Evolutionary conservation across 2,888 invertebrate species (phyloP), one percentile per base, ranked within the genome.

Genomic region (Coenonympha glycerion): DNA sequence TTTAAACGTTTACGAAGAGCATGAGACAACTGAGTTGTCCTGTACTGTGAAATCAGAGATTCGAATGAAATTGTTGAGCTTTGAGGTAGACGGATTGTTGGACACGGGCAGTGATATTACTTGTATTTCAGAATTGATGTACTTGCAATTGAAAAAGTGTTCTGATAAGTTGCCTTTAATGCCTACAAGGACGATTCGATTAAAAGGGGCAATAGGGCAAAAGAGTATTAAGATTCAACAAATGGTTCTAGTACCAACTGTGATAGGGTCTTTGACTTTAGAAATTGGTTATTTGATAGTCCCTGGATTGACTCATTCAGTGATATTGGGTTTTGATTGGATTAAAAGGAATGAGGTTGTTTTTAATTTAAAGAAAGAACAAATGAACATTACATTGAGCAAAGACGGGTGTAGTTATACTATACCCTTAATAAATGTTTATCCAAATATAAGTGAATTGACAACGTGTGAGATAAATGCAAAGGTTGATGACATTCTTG

Each of bases 101-200:
- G 59, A 59, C n/a, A 57, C 56, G 0, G 59, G 55, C 0, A 57
- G 59, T 42, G 53, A 59, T 22, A 44, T 57, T 0, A 59, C 56
- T 3, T 54, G 56, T 34, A 50, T 58, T 0, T 55, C 59, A 0
- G 47, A 48, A 3, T 11, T 18, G 9, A 15, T 31, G 18, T 42
- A 30, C 30, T 9, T 42, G n/a, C 16, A 42, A 18, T n/a, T 31
- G 4, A 31, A 42, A 9, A n/a, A 18, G n/a, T 31, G 9, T 30
- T 18, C 18, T n/a, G n/a, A n/a, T 18, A 42, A 42, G 13, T 42
- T 54, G 2, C 41, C 50, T 0, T 2, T 22, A 1, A 21, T 58
- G n/a, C 53, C 53, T 0, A 18, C 53, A 6, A 46, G 49, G 11
- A 18, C 54, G 3, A 24, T 56, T 15, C 54, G 53, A n/a, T 53